Conservation (phyloP, 2,888 invertebrate species). For the Erebia ligea region DNA sequence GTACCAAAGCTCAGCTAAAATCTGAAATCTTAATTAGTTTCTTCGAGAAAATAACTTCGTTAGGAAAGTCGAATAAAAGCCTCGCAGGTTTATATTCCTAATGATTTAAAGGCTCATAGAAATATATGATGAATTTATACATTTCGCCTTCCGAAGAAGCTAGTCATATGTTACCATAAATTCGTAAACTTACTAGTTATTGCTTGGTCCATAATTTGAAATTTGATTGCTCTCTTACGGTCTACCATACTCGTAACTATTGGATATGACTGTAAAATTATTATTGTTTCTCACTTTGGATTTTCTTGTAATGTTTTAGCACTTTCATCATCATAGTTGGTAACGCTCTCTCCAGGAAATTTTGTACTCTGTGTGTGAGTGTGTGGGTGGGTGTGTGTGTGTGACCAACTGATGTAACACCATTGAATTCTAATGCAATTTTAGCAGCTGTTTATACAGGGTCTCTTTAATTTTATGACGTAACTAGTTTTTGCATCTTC, state of each 20-base stretch:
- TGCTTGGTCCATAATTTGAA: conserved; percentile 20
- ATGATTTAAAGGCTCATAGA: conserved; percentile 23
- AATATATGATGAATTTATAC: conserved; percentile 27
- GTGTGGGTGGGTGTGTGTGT: too few species aligned
- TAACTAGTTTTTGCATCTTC: too few species aligned
- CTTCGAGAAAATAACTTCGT: conserved; percentile 16
- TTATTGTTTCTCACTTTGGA: background rate
- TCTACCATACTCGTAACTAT: background rate
- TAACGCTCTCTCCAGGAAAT: background rate
- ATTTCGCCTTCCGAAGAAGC: conserved; percentile 28
- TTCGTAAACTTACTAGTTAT: conserved; percentile 21
- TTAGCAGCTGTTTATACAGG: too few species aligned
- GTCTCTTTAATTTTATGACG: too few species aligned
- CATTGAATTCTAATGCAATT: too few species aligned
- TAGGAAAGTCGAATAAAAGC: background rate
- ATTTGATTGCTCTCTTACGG: conserved; percentile 16
- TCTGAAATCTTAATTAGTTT: conserved; percentile 11
- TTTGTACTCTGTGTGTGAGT: background rate
- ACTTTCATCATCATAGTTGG: background rate
- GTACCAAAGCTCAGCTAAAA: background rate
- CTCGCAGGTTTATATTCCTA: background rate
- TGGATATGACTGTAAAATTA: conserved; percentile 12
- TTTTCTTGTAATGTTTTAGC: background rate
- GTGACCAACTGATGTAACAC: too few species aligned
- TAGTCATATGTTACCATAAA: conserved; percentile 22